Conservation (phyloP, 2,888 invertebrate genomes). For the Meliscaeva auricollis region DNA sequence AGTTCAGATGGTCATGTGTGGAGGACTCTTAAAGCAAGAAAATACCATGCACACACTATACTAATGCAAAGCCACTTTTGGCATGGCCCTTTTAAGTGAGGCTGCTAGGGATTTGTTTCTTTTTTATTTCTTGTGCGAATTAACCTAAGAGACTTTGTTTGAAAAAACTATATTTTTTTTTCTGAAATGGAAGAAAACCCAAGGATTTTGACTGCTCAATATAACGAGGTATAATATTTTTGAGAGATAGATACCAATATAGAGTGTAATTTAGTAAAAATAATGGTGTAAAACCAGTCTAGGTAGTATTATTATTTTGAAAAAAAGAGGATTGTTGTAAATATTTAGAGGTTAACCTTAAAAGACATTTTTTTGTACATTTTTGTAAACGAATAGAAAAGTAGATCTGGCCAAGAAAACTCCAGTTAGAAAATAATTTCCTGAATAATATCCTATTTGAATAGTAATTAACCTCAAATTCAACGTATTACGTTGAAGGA, state of each 20-base stretch:
- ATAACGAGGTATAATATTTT: background rate
- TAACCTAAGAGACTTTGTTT: constrained; percentile 21
- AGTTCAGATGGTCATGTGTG: constrained; percentile 33
- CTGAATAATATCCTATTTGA: background rate
- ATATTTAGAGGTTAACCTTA: no score
- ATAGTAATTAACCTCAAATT: no score
- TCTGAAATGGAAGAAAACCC: background rate
- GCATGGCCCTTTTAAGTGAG: constrained; percentile 31
- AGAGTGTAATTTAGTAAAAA: no score
- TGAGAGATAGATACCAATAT: no score
- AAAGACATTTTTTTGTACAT: no score
- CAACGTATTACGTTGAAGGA: no score
- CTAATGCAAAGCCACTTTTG: constrained; percentile 45
- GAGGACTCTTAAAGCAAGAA: constrained; percentile 4
- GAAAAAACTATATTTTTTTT: background rate
- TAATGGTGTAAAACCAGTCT: no score
- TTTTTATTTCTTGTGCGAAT: constrained; percentile 9
- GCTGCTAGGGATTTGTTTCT: constrained; percentile 4
- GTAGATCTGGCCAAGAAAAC: background rate
- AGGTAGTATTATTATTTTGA: no score
- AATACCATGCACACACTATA: constrained; percentile 19
- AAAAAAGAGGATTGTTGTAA: no score
- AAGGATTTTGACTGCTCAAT: constrained; percentile 3
- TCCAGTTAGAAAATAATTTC: background rate
- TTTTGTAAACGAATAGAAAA: no score